Base-by-base conservation (phyloP, 1,140 invertebrate genomes). In the Ooceraea biroi region DNA sequence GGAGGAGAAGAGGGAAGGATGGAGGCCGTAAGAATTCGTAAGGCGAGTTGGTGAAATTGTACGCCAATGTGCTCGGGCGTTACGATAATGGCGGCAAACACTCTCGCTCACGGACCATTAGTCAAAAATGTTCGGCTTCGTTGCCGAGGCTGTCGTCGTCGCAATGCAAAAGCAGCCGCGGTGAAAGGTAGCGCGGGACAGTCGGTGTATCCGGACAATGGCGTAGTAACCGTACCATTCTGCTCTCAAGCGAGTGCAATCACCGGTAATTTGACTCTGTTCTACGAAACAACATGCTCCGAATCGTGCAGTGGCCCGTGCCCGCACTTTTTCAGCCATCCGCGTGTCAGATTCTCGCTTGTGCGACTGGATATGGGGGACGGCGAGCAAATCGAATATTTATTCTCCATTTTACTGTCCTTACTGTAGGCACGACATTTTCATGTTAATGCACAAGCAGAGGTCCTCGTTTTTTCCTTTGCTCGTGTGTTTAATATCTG, bases 51-150 rank as follows among this genome's bases (percentile, higher is more conserved):
- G 86, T 85, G 88, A 89, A 91, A 92, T 91, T 89, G 88, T 89
- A 89, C 58, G 71, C 61, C 80, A 85, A 71, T 68, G 85, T 85
- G 83, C 80, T 85, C 82, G 80, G 86, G 89, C 50, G 89, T 90
- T 87, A 91, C 87, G 91, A 77, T 90, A 90, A 93, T 92, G 90
- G 87, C 87, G 85, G 89, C 89, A 93, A 92, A 92, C 90, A 91
- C 91, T 92, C 90, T 92, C 91, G 80, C 90, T 93, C 92, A 92
- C 91, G 92, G 91, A 92, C 89, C 92, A 93, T 94, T 93, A 93
- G 91, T 93, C 92, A 92, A 93, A 94, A 94, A 91, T 93, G 90
- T 76, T 89, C 88, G 84, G 84, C 44, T 44, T 69, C 57, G 89
- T 85, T 84, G 83, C 88, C 22, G 19, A 30, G 2, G 77, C 78